phyloP scores from a whole-genome alignment of 2,113 vertebrate species.

The Nyctereutes procyonoides region DNA sequence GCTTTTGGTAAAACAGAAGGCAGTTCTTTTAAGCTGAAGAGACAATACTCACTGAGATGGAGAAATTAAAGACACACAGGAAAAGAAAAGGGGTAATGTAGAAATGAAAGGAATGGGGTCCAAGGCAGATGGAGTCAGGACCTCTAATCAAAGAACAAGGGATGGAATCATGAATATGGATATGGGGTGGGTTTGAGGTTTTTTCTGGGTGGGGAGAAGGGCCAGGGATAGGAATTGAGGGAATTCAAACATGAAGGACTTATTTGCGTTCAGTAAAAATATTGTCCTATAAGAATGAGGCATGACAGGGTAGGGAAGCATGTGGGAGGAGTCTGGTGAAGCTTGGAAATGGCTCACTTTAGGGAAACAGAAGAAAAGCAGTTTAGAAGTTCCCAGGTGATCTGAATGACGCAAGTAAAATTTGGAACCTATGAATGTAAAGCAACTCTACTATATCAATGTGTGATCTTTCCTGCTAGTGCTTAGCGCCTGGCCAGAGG shows the following conservation, averaged over 20 bases:
- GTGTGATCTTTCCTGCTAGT: neutral
- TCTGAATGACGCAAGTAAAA: neutral
- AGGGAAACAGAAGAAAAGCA: neutral
- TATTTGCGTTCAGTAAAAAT: neutral
- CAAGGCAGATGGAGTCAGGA: neutral
- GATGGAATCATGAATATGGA: neutral
- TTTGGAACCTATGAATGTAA: neutral
- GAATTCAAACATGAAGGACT: neutral
- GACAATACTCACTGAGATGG: neutral
- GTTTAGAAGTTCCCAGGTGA: neutral
- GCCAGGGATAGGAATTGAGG: neutral
- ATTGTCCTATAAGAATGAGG: neutral
- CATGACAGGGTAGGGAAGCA: neutral
- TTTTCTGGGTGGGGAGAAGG: neutral
- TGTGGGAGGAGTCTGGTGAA: neutral
- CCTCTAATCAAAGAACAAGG: neutral
- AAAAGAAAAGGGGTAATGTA: neutral
- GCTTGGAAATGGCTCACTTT: neutral
- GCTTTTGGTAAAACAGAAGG: neutral
- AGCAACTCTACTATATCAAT: neutral
- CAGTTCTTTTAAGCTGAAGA: neutral
- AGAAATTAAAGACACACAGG: neutral
- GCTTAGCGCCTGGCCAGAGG: neutral
- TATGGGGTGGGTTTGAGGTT: neutral
- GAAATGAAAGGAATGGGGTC: neutral